Evolutionary conservation across 2,797 vertebrate genomes (phyloP).

Genomic region (Hypotaenidia philippensis): DNA sequence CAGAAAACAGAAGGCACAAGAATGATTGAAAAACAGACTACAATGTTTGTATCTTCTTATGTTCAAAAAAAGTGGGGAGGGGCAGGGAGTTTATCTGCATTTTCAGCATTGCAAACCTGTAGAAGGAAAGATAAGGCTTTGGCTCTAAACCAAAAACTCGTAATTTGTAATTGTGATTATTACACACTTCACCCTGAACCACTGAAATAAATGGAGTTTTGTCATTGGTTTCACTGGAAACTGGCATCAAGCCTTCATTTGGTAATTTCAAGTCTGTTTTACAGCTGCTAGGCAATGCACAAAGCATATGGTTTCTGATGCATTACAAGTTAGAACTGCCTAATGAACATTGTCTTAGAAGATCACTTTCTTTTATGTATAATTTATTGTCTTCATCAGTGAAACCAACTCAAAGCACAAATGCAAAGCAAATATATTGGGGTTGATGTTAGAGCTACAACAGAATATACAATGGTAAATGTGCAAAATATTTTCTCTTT

Average conservation of each 20-base stretch:
- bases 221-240: conserved; percentile 28
- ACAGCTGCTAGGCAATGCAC: conserved; percentile 27
- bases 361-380: conserved; percentile 35
- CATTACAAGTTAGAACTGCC: conserved; percentile 22
- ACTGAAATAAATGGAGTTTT: conserved; percentile 29
- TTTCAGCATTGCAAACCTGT: neutral
- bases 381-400: conserved; percentile 62
- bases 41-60: neutral
- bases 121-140: neutral
- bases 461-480: conserved; percentile 55
- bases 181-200: neutral
- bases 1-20: neutral
- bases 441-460: conserved; percentile 37
- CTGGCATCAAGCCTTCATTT: neutral
- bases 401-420: conserved; percentile 24
- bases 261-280: conserved; percentile 47
- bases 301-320: conserved; percentile 50
- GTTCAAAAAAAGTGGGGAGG: fast-evolving
- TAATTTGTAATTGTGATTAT: conserved; percentile 1
- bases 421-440: conserved; percentile 46
- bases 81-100: neutral
- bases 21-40: neutral
- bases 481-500: neutral
- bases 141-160: neutral
- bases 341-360: conserved; percentile 26